Evolutionary conservation across 2,888 invertebrate species (phyloP).

Genomic region (Gandaritis pyraliata): DNA sequence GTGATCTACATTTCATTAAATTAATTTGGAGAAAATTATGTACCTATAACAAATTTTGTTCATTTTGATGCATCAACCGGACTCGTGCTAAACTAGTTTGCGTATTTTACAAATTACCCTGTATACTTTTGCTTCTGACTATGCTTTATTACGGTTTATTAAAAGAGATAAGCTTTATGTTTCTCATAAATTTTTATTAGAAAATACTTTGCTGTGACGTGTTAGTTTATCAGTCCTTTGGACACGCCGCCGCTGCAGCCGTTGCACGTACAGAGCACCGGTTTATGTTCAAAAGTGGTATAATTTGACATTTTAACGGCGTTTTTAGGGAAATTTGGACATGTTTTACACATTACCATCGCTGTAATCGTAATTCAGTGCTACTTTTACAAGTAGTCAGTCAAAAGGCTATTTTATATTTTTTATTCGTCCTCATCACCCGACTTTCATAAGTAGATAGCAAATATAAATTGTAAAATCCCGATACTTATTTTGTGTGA

Average conservation of each 20-base stretch:
- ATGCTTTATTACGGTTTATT: constrained; percentile 16
- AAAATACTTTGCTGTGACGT: constrained; percentile 21
- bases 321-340: constrained; percentile 28
- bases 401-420: neutral
- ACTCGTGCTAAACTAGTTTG: neutral
- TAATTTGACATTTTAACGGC: constrained; percentile 22
- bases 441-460: neutral
- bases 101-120: too few relatives aligned
- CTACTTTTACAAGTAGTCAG: neutral
- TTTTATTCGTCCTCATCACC: neutral
- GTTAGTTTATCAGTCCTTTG: constrained; percentile 21
- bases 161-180: constrained; percentile 18
- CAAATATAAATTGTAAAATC: constrained; percentile 9
- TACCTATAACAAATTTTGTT: neutral
- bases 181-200: constrained; percentile 23
- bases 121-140: constrained; percentile 1
- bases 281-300: constrained; percentile 25
- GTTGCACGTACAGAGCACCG: constrained; percentile 25
- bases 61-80: neutral
- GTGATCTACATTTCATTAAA: too few relatives aligned
- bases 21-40: too few relatives aligned
- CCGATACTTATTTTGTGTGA: constrained; percentile 52
- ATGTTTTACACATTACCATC: constrained; percentile 27
- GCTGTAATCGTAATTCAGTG: constrained; percentile 7
- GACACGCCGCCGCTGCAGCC: constrained; percentile 28